Base-by-base conservation (phyloP, 2,797 vertebrate species). In the Ctenopoma kingsleyae region DNA sequence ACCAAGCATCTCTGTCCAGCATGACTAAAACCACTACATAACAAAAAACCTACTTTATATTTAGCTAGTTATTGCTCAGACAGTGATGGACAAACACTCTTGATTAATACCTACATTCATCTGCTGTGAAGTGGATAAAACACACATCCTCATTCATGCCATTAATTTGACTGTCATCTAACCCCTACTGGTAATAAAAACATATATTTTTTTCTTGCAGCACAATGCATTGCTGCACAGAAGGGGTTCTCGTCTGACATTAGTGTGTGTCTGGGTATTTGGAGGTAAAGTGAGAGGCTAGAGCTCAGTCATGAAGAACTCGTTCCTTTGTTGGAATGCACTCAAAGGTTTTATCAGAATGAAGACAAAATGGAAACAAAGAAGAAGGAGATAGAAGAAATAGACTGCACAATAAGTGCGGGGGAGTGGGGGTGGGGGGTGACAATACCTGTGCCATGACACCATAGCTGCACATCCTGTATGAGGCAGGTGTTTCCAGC, bases 401-500 rank as follows among this genome's bases (percentile, higher is more conserved):
- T 68, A 82, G 49, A 57, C 69, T 67, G 64, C 66, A 69, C 56
- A 81, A 57, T 59, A 67, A 71, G 40, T 5, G 75, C 38, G 65
- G 46, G 64, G 36, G 67, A 32, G 10, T 56, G 76, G 75, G 41
- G 71, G 57, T 50, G 48, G 82, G 41, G 71, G 69, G 72, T 32
- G 73, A 35, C 43, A 65, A 71, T 74, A 84, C 78, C 80, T 82
- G 78, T 54, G 79, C 77, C 73, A 36, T 55, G 57, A 70, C 70
- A 74, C 63, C 72, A 74, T 60, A 46, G 68, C 80, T 65, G 51
- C 62, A 70, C 81, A 75, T 76, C 76, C 66, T 74, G 82, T 32
- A 44, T 20, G 56, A 80, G 68, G 76, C 86, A 89, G 88, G 85
- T 87, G 86, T 82, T 82, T 70, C 69, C 67, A 66, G 78, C 90